Evolutionary conservation across 2,113 vertebrate genomes (phyloP), one percentile per base, ranked within the genome.

Genomic region (Megaptera novaeangliae): DNA sequence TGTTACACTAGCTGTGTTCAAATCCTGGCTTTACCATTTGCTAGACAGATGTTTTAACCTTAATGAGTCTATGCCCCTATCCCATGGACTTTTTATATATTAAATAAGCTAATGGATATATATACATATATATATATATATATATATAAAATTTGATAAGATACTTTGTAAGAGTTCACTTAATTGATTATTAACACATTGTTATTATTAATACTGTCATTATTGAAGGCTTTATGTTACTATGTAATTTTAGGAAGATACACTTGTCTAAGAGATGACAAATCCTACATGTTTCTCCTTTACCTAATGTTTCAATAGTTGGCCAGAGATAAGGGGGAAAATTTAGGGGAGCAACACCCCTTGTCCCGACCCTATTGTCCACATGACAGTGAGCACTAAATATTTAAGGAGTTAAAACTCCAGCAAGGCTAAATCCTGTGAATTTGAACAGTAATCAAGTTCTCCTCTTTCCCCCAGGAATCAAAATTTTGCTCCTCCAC

Each of bases 341-440:
- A 6, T 31, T 91, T 64, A 86, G 68, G 2, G 2, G 6, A 75
- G 52, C 5, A 4, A 77, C 21, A 71, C 13, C 57, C 3, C 11
- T 64, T 49, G 18, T 7, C 1, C 29, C 39, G 27, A 63, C 0
- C 0, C 1, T 63, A 1, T 46, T n/a, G n/a, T 2, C 8, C 31
- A 5, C 9, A 5, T 29, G 52, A 68, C 8, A 84, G 12, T 36
- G 66, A 84, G 1, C 4, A 68, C 11, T 31, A 72, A 66, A 46
- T 59, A 52, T 46, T 66, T 90, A 41, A 95, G 36, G 39, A 77
- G 1, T 34, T 84, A 71, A 85, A 52, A 61, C n/a, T 69, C 17
- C 34, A 87, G 29, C 4, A 82, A 55, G 20, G 5, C 1, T 93
- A 81, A 77, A 78, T 49, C 12, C 2, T 63, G 3, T 88, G 49